Base-by-base conservation (phyloP, 2,888 invertebrate species). In the Plagodis pulveraria region DNA sequence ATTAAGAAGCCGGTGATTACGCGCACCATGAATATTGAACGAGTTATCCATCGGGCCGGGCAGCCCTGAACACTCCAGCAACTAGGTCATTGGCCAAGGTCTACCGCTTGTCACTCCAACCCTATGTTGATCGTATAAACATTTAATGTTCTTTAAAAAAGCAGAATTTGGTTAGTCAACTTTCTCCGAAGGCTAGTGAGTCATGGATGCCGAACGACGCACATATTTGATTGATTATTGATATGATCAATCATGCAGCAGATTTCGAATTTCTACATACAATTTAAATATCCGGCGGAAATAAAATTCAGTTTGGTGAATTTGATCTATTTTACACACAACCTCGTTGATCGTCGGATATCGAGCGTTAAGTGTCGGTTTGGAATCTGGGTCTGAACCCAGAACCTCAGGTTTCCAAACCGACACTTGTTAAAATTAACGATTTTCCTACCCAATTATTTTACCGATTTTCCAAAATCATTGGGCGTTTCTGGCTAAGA, bases 21-120 rank as follows among this genome's bases (percentile, higher is more conserved):
- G 60, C 58, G 41, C 46, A 48, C 45, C 66, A 61, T 83, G 68
- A 81, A 81, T 83, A 74, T 77, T 74, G 71, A 72, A 76, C 73
- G 71, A 73, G 66, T 66, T 50, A 62, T 59, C 62, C 48, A 41
- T 47, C 45, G 22, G 33, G 44, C 42, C 44, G 12, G 33, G 44
- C 38, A 46, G n/a, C 48, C 55, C 47, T 45, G 58, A 50, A 57
- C 36, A 34, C 46, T 33, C 32, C 40, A 52, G 42, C n/a, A 59
- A 65, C 56, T 67, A 59, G 67, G 65, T 53, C 67, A 65, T 63
- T 54, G 67, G 63, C 55, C 65, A 65, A 65, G 65, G 67, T 42
- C 53, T 40, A 11, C 51, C 48, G 22, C 11, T 45, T 58, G 42
- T 53, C 56, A 58, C 40, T 56, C 50, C 42, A 54, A 46, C 49